Evolutionary conservation across 2,797 vertebrate genomes (phyloP).

Genomic region (Labeo calbasu): DNA sequence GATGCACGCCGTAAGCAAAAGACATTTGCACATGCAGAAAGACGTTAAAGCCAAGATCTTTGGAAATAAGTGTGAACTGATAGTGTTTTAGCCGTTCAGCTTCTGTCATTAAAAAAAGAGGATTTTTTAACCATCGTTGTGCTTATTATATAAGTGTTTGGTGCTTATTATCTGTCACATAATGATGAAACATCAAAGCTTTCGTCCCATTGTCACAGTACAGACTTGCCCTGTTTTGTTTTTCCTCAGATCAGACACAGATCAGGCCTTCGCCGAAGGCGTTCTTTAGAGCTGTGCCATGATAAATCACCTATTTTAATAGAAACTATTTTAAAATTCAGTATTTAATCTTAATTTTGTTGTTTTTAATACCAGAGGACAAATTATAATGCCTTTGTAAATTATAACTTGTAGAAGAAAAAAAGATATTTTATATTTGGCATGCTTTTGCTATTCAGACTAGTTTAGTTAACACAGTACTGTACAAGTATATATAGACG

Average conservation of each 20-base stretch:
- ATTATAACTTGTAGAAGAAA: conserved; percentile 40
- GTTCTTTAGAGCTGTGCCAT: conserved; percentile 43
- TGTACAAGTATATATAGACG: conserved; percentile 83
- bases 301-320: conserved; percentile 56
- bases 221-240: conserved; percentile 10
- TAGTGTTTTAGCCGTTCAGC: conserved; percentile 10
- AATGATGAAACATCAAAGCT: conserved; percentile 21
- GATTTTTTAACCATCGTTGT: background rate
- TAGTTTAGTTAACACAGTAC: conserved; percentile 84
- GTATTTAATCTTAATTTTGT: conserved; percentile 77
- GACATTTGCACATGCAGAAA: conserved; percentile 23
- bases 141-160: conserved; percentile 27
- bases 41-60: conserved; percentile 17
- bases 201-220: background rate
- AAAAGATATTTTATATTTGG: conserved; percentile 76
- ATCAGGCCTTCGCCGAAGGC: conserved; percentile 40
- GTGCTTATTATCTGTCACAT: conserved; percentile 37
- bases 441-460: conserved; percentile 85
- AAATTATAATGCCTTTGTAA: conserved; percentile 53
- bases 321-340: conserved; percentile 67
- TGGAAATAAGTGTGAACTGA: conserved; percentile 26
- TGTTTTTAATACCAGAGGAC: conserved; percentile 47
- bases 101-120: background rate
- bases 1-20: conserved; percentile 11
- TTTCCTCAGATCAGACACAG: conserved; percentile 32